Conservation (phyloP, 2,797 vertebrate genomes). For the Cynodonichthys magdalenae region DNA sequence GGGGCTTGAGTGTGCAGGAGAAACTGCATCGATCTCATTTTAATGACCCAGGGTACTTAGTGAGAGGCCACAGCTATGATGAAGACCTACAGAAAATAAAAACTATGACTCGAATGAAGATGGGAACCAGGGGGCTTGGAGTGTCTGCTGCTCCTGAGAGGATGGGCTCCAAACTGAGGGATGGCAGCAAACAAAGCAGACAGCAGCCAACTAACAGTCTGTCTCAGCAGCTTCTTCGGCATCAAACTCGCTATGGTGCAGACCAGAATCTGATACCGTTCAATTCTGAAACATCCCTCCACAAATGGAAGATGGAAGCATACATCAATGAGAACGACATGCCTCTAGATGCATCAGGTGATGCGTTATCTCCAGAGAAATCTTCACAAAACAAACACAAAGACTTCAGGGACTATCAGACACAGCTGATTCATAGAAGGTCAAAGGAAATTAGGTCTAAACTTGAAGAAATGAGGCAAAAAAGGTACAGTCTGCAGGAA, state of each 20-base stretch:
- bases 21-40: slow-evolving; percentile 82
- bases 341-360: slow-evolving; percentile 15
- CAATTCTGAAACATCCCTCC: slow-evolving; percentile 88
- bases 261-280: slow-evolving; percentile 90
- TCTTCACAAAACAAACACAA: slow-evolving; percentile 61
- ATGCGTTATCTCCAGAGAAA: slow-evolving; percentile 63
- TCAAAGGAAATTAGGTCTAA: slow-evolving; percentile 62
- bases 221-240: slow-evolving; percentile 75
- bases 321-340: slow-evolving; percentile 84
- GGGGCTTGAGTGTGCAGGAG: slow-evolving; percentile 84
- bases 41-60: slow-evolving; percentile 80
- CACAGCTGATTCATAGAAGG: slow-evolving; percentile 47
- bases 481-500: slow-evolving; percentile 88
- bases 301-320: slow-evolving; percentile 89
- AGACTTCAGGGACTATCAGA: slow-evolving; percentile 58
- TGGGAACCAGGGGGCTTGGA: slow-evolving; percentile 81
- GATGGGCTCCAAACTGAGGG: slow-evolving; percentile 41
- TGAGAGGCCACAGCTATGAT: slow-evolving; percentile 90
- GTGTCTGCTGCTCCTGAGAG: slow-evolving; percentile 68
- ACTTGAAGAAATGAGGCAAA: slow-evolving; percentile 80
- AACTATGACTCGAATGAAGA: slow-evolving; percentile 71
- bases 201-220: slow-evolving; percentile 26
- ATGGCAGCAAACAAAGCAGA: slow-evolving; percentile 31
- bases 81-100: slow-evolving; percentile 86
- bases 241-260: slow-evolving; percentile 84